A percentile compares a stretch with the other conserved stretches of the same genome.
Conservation (phyloP, 2,888 invertebrate species). For the Ephialtes manifestator region DNA sequence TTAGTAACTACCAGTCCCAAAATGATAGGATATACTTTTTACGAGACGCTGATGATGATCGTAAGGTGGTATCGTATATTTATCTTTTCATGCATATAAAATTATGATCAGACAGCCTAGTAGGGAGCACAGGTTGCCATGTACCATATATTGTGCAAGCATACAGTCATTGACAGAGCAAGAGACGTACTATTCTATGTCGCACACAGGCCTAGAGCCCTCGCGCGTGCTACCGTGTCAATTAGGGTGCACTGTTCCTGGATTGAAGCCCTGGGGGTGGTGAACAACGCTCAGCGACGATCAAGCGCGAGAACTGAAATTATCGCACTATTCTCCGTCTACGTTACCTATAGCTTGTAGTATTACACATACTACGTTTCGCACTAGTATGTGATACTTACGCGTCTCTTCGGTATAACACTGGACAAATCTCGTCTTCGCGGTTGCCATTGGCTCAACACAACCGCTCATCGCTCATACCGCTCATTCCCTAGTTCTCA, state of each 20-base stretch:
- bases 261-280: conserved; percentile 20
- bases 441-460: conserved; percentile 39
- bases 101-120: too few species aligned
- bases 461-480: conserved; percentile 22
- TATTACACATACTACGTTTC: conserved; percentile 16
- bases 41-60: too few species aligned
- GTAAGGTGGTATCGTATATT: too few species aligned
- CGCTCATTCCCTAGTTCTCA: conserved; percentile 44
- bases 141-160: not conserved
- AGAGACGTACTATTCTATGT: conserved; percentile 29
- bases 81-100: too few species aligned
- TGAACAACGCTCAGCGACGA: conserved; percentile 24
- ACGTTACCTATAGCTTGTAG: conserved; percentile 36
- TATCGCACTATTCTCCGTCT: conserved; percentile 57
- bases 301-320: conserved; percentile 59
- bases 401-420: conserved; percentile 25
- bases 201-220: not conserved
- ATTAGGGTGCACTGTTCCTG: conserved; percentile 55
- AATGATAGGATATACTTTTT: too few species aligned
- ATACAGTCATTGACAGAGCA: not conserved
- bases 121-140: too few species aligned
- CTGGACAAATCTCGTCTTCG: conserved; percentile 58
- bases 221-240: conserved; percentile 33
- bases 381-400: not conserved
- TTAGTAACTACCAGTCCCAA: too few species aligned